Conservation (phyloP, 1,140 invertebrate genomes). For the Atopsyche davidsoni region DNA sequence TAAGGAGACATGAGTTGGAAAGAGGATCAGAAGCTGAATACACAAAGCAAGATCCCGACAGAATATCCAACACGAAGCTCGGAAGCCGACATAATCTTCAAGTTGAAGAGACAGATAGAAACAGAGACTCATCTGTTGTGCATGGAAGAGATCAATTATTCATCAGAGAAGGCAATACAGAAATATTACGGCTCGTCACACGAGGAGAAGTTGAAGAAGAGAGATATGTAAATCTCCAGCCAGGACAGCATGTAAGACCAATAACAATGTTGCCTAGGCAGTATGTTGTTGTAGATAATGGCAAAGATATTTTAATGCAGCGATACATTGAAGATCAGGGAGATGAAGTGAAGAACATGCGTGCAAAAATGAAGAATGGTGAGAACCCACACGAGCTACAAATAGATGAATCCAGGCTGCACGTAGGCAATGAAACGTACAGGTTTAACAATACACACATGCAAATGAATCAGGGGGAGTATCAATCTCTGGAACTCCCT, state of each 20-base stretch:
- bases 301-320: conserved; percentile 73
- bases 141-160: conserved; percentile 63
- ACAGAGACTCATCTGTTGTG: conserved; percentile 33
- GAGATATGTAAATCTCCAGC: conserved; percentile 53
- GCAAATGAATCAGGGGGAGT: conserved; percentile 32
- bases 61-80: conserved; percentile 37
- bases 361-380: conserved; percentile 51
- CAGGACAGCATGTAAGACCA: conserved; percentile 45
- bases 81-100: conserved; percentile 34
- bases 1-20: conserved; percentile 67
- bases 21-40: conserved; percentile 62
- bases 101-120: conserved; percentile 37
- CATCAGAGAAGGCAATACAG: conserved; percentile 74
- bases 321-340: conserved; percentile 76
- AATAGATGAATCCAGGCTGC: conserved; percentile 37
- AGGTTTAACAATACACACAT: conserved; percentile 14
- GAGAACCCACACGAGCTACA: conserved; percentile 30
- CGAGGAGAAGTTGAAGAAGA: conserved; percentile 61
- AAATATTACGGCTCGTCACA: conserved; percentile 72
- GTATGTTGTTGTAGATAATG: conserved; percentile 58
- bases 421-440: conserved; percentile 30
- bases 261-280: conserved; percentile 55
- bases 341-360: conserved; percentile 49
- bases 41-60: conserved; percentile 40
- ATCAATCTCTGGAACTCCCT: conserved; percentile 28